Conservation (phyloP, 2,888 invertebrate genomes). For the Luffia ferchaultella region DNA sequence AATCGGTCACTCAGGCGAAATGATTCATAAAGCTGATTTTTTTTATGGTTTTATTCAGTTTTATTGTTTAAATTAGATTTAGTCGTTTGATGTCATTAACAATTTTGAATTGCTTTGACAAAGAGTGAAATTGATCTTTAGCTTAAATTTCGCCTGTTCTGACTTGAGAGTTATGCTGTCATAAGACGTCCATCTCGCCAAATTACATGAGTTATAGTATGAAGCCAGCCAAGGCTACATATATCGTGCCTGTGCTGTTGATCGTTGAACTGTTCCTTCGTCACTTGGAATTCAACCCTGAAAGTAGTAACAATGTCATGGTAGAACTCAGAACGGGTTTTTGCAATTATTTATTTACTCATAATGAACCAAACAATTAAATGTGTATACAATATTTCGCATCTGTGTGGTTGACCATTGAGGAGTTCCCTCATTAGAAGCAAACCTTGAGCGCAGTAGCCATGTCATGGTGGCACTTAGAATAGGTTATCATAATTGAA, state of each 20-base stretch:
- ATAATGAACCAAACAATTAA: neutral
- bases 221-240: neutral
- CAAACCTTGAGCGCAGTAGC: neutral
- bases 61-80: too few species aligned
- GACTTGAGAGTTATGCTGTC: too few species aligned
- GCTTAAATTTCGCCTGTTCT: too few species aligned
- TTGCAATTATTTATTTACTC: too few species aligned
- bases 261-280: neutral
- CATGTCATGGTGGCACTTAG: neutral
- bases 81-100: too few species aligned
- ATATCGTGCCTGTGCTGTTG: neutral
- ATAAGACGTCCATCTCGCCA: neutral
- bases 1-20: too few species aligned
- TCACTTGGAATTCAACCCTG: neutral
- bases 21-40: too few species aligned
- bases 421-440: neutral
- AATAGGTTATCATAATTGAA: neutral
- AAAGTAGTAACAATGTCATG: neutral
- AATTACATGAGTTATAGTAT: neutral
- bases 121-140: too few species aligned
- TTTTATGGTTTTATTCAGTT: too few species aligned
- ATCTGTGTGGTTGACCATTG: neutral
- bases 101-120: too few species aligned
- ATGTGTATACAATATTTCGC: neutral
- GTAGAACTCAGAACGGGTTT: neutral